Evolutionary conservation across 1,140 invertebrate genomes (phyloP).

Genomic region (Aphaenogaster ashmeadi): DNA sequence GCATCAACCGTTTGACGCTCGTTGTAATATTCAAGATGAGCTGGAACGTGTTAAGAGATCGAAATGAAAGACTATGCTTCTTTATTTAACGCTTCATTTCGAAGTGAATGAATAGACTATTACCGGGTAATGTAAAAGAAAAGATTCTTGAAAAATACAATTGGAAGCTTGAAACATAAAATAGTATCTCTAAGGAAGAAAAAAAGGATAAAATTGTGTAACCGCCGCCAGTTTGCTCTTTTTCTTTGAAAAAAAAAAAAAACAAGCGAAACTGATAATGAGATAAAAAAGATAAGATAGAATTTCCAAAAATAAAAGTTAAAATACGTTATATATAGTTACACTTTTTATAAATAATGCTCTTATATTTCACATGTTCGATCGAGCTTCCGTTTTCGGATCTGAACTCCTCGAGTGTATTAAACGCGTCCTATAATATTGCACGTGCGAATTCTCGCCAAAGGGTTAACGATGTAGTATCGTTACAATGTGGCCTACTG

Average conservation of each 20-base stretch:
- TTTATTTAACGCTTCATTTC: conserved; percentile 12
- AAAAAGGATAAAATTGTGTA: background rate
- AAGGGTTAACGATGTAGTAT: conserved; percentile 40
- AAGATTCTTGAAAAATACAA: conserved; percentile 1
- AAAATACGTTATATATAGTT: background rate
- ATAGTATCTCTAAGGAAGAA: background rate
- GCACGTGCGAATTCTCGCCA: background rate
- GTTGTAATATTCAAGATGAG: conserved; percentile 4
- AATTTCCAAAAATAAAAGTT: background rate
- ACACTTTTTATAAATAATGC: background rate
- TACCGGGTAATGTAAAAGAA: background rate
- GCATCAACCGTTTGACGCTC: background rate
- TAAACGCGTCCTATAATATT: background rate
- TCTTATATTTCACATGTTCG: background rate
- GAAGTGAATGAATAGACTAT: background rate
- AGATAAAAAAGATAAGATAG: background rate
- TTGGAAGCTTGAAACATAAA: background rate
- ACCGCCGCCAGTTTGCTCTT: background rate
- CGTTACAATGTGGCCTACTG: conserved; percentile 28
- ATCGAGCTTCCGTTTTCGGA: background rate
- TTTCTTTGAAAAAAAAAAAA: background rate
- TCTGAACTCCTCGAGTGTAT: background rate
- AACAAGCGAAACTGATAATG: background rate
- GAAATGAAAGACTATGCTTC: conserved; percentile 16
- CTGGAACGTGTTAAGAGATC: background rate